Evolutionary conservation across 2,797 vertebrate genomes (phyloP), one percentile per base, ranked within the genome.

Genomic region (Pipistrellus pygmaeus): DNA sequence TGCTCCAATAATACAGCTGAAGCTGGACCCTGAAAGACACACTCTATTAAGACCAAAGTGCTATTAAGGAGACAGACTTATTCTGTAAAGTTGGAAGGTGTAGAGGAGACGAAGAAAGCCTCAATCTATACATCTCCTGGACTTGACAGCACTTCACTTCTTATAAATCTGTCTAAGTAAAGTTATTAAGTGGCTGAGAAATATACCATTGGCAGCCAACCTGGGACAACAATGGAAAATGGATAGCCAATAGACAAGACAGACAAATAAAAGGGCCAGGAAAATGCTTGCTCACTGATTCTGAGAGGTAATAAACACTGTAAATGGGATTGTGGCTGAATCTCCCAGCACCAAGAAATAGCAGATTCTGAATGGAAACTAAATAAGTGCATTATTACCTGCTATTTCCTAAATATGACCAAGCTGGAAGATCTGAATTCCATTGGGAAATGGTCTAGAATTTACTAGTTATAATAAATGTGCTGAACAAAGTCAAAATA

Each of bases 181-280:
- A 94, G 92, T 97, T 96, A 97, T 96, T 97, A 97, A 96, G 92
- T 96, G 95, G 71, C 94, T 95, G 94, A 97, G 91, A 97, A 96
- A 96, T 95, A 88, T 77, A 91, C 95, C 80, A 86, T 66, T 96
- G 96, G 95, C 92, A 95, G 91, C 95, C 93, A 90, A 88, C 87
- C 91, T 97, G 95, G 93, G 94, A 96, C 96, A 97, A 96, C 94
- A 96, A 96, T 96, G 85, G 94, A 97, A 96, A 96, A 97, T 86
- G 75, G 84, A 97, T 96, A 91, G 82, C 93, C 96, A 88, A 86
- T 84, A 96, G 96, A 97, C 81, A 96, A 95, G 92, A 96, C 57
- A 93, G 96, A 95, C 94, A 96, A 91, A 85, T 95, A 89, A 93
- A 97, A 96, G 84, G 76, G 68, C 46, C 57, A 38, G 92, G 78